Evolutionary conservation across 2,797 vertebrate genomes (phyloP).

Genomic region (Mormyrus hasselquistii): DNA sequence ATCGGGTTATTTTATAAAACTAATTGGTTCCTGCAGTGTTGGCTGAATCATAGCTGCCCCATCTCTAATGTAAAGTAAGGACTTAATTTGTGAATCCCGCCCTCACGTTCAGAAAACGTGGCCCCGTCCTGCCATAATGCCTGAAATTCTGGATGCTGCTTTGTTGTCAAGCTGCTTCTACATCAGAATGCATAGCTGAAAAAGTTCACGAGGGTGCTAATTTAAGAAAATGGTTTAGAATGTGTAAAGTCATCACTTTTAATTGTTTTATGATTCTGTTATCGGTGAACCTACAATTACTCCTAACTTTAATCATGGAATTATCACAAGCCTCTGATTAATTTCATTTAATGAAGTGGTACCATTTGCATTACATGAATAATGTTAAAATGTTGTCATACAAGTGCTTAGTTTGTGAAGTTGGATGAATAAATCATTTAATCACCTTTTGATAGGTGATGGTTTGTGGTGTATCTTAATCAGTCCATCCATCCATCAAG

Average conservation of each 20-base stretch:
- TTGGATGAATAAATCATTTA: background rate
- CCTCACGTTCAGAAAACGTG: background rate
- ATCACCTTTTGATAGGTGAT: constrained; percentile 5
- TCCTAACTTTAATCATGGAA: background rate
- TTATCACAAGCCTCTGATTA: background rate
- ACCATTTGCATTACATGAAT: background rate
- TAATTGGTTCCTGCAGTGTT: background rate
- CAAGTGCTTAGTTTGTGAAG: background rate
- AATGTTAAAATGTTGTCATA: background rate
- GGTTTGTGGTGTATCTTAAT: background rate
- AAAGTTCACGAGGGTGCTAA: background rate
- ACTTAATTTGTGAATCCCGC: background rate
- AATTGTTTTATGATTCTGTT: constrained; percentile 4
- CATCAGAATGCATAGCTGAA: background rate
- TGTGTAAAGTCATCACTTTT: background rate
- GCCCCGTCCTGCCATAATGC: background rate
- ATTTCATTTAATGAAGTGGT: background rate
- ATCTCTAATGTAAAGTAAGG: background rate
- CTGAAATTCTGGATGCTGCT: background rate
- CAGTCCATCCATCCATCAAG: background rate
- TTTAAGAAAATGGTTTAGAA: background rate
- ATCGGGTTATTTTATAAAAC: background rate
- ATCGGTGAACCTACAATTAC: background rate
- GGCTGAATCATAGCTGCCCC: background rate
- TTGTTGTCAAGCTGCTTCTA: background rate